Evolutionary conservation across 2,797 vertebrate species (phyloP), one percentile per base, ranked within the genome.

Genomic region (Oreonectes daqikongensis): DNA sequence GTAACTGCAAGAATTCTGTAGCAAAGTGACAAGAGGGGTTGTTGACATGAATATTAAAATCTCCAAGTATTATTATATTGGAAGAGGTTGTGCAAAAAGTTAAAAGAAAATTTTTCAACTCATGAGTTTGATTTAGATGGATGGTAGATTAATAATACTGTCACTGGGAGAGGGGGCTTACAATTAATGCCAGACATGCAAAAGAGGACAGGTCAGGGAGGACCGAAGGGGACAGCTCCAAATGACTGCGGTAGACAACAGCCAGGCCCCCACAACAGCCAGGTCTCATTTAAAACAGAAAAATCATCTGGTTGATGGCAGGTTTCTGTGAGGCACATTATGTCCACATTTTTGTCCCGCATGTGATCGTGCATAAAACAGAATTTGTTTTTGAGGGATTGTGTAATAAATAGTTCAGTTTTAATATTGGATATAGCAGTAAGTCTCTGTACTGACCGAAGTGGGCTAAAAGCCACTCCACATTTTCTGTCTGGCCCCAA

Each of bases 251-350:
- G 14, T 42, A 42, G 20, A 40, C 24, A 1, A 42, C 12, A 64
- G 20, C 38, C 20, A 63, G 7, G 15, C 40, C 44, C 22, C 42
- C 38, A 35, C 57, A 59, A n/a, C 11, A 8, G 14, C 30, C 60
- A 69, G 38, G 18, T 59, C 38, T 72, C 32, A 42, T 72, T 40
- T 38, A 55, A 38, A 40, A 20, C 18, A 38, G 32, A 55, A 53
- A 55, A 71, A 69, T 32, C 28, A 18, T 69, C 66, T 48, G 66
- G 46, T 15, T 35, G 14, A 9, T 69, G 66, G 17, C 66, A 68
- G 5, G 50, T 40, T 57, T 70, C 52, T 22, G 32, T 59, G 1
- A 71, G 11, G 32, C 52, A 59, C 69, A 71, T 59, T 10, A 71
- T 55, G 66, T 35, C 30, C 0, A 30, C 1, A 2, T 30, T 30